Base-by-base conservation (phyloP, 2,797 vertebrate species). In the Pipistrellus nathusii region DNA sequence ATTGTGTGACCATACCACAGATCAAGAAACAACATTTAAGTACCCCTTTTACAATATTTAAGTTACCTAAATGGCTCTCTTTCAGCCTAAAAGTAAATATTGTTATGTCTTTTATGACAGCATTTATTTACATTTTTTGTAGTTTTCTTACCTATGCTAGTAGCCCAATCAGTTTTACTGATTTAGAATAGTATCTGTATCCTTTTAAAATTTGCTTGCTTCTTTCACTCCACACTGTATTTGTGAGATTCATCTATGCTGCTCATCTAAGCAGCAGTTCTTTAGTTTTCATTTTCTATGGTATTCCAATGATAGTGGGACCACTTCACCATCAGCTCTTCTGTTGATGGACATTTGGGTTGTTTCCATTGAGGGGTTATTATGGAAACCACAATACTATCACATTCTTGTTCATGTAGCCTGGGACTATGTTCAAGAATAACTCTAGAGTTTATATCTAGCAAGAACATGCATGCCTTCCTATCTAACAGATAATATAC, bases 11-110 rank as follows among this genome's bases (percentile, higher is more conserved):
- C 10, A 69, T 17, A 30, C 93, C 21, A 59, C n/a, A 80, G 32
- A 46, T 66, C 59, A 93, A 95, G 78, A 84, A 72, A 94, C n/a
- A 80, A 80, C 25, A 90, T 69, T 81, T 81, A 35, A 80, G 46
- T 30, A 85, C 11, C 1, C 51, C 38, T 41, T 41, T 41, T 41
- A 41, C 38, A 41, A 41, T 41, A 41, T 41, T 41, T 41, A 78
- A 87, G 77, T 83, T 71, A 77, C 69, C 10, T 59, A 46, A 78
- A 88, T 77, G 23, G 18, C 25, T 4, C 11, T 14, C 69, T 69
- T 78, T 76, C 68, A 77, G 10, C 18, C 46, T n/a, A 88, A 55
- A 91, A 57, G 68, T 27, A 86, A 95, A 95, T 48, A 66, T 4
- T 82, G 85, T 53, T 55, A 80, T 41, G 57, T 38, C 51, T 85